phyloP scores from a whole-genome alignment of 2,888 invertebrate genomes.

The Anthrax anthrax region DNA sequence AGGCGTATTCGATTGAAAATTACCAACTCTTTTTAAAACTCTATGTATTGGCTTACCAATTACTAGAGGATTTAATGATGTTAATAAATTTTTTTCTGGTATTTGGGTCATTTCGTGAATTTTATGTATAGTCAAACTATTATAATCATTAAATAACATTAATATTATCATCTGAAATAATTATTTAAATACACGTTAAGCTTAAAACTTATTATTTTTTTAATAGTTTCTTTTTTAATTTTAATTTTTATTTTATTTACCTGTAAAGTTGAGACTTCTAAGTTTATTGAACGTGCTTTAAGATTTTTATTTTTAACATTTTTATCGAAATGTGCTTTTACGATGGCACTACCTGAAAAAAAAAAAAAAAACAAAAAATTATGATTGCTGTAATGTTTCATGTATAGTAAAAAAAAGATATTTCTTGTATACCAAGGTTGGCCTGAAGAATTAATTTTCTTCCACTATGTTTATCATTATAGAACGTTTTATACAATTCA shows the following conservation, averaged over 20 bases:
- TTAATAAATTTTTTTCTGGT: neutral
- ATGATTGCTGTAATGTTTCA: too few relatives aligned
- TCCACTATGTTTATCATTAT: neutral
- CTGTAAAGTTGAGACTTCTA: neutral
- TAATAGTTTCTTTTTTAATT: too few relatives aligned
- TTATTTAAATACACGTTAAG: neutral
- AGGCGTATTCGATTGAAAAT: neutral
- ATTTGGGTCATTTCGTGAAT: neutral
- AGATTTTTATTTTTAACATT: neutral
- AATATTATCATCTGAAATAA: neutral
- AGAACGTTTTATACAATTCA: neutral
- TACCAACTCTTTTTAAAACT: neutral
- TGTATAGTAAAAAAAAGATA: too few relatives aligned
- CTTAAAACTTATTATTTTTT: neutral
- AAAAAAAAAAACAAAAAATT: neutral
- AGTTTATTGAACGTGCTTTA: neutral
- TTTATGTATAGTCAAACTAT: neutral
- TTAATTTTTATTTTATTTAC: too few relatives aligned
- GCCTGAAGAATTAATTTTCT: neutral
- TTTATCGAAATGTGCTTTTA: neutral
- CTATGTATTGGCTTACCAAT: neutral
- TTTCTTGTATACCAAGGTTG: neutral
- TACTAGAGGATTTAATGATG: neutral
- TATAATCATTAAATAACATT: neutral
- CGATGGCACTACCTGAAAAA: neutral